These are phyloP conservation scores for Habroteleia sp. DNA, from an alignment of 2,888 invertebrate species.

Conservation along the genomic window DNA sequence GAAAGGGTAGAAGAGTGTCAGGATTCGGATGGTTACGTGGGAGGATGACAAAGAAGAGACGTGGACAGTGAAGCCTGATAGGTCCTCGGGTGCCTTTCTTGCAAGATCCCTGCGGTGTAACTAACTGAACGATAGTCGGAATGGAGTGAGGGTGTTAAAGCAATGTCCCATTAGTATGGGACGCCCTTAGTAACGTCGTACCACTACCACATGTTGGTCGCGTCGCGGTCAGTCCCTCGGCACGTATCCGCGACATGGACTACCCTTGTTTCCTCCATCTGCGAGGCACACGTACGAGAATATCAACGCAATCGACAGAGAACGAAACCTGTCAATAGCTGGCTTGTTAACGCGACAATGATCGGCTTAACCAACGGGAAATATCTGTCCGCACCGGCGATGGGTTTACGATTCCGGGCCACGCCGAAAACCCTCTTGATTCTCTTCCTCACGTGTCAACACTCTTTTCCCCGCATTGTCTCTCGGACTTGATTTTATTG, in stretches of 20 bases:
- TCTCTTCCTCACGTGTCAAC: conserved; percentile 55
- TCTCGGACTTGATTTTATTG: conserved; percentile 42
- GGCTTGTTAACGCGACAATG: conserved; percentile 80
- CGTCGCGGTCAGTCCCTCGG: conserved; percentile 70
- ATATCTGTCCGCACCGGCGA: conserved; percentile 71
- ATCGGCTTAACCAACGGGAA: conserved; percentile 79
- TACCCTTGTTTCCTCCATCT: conserved; percentile 55
- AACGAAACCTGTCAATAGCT: conserved; percentile 78
- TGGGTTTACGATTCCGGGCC: conserved; percentile 57
- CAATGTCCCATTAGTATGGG: conserved; percentile 81
- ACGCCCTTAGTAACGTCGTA: conserved; percentile 74
- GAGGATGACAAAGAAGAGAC: conserved; percentile 39
- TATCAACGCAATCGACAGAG: conserved; percentile 56
- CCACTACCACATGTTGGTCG: conserved; percentile 74
- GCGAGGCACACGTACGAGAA: conserved; percentile 32
- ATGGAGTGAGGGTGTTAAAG: conserved; percentile 79
- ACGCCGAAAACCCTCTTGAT: conserved; percentile 61
- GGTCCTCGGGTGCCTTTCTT: conserved; percentile 47
- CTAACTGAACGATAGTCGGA: conserved; percentile 78
- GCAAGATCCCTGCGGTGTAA: conserved; percentile 77
- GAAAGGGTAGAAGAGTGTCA: too few species aligned
- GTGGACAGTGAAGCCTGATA: conserved; percentile 33
- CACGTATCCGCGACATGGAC: conserved; percentile 51
- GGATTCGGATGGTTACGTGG: too few species aligned
- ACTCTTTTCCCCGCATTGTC: conserved; percentile 58